phyloP scores from a whole-genome alignment of 2,113 vertebrate species.

The Hyperopisus bebe region DNA sequence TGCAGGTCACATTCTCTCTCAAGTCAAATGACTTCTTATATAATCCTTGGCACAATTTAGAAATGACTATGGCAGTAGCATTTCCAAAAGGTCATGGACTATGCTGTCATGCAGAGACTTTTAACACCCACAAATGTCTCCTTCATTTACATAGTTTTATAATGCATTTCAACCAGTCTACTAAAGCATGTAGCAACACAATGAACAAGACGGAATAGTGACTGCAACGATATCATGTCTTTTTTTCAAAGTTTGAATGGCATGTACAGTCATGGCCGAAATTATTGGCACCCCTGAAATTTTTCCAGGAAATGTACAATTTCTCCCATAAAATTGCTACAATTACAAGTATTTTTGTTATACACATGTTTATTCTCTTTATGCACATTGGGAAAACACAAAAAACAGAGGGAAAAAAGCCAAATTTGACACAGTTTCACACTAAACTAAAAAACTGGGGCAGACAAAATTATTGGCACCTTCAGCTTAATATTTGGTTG shows the following conservation, averaged over 20 bases:
- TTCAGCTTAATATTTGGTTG: no score
- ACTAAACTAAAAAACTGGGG: no score
- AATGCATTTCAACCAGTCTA: not conserved
- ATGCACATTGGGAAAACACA: no score
- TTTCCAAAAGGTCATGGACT: not conserved
- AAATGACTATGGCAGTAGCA: not conserved
- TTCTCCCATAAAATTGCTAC: no score
- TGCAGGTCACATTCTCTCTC: not conserved
- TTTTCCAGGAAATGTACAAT: no score
- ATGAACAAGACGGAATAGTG: not conserved
- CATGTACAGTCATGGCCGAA: not conserved
- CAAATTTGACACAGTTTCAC: no score
- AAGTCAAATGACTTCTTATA: not conserved
- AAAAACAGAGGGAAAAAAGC: no score
- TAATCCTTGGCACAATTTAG: not conserved
- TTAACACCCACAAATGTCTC: not conserved
- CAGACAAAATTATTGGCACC: no score
- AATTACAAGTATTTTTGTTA: no score
- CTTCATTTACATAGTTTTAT: not conserved
- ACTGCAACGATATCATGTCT: not conserved
- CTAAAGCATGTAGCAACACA: not conserved
- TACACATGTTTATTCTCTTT: no score
- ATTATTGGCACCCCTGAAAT: no score
- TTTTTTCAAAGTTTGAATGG: not conserved
- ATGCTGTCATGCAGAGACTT: not conserved